Evolutionary conservation across 2,113 vertebrate genomes (phyloP), one percentile per base, ranked within the genome.

Genomic region (Irena cyanogastra): DNA sequence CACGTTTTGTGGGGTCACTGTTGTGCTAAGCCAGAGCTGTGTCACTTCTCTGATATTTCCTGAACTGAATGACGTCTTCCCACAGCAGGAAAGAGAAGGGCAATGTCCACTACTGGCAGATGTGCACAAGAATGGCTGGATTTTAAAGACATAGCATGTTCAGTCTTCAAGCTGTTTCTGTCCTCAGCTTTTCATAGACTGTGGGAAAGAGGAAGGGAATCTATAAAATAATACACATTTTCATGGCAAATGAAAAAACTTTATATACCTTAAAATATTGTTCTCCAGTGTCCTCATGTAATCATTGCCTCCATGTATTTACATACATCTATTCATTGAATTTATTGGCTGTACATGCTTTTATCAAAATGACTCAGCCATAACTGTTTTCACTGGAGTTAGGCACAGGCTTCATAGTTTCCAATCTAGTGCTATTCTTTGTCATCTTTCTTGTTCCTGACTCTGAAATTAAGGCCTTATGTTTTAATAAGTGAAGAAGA

Each of bases 401-500:
- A 77, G 41, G 59, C 50, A 76, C 52, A 63, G 39, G 44, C 44
- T 90, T 54, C 37, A 94, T 49, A 93, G 33, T 90, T 90, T 94
- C 86, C 89, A 90, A 21, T 77, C 19, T 50, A 89, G 24, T 80
- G 33, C 92, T 90, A 74, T 74, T 94, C 85, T 92, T 89, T 78
- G 68, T 93, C 80, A 78, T 90, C 71, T 70, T 81, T 80, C 76
- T 94, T 94, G 86, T 92, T 93, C 66, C 79, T 74, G 92, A 66
- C 59, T 69, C 85, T 93, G 54, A 88, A 95, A 96, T 97, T 85
- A 90, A 95, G 92, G 59, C 76, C 71, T 94, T 90, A 85, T 93
- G 76, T 93, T 94, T 96, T 90, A 94, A 60, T 90, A 94, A 95
- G 27, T 72, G 87, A 91, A 95, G 95, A 97, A 95, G 93, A 94